Conservation (phyloP, 2,113 vertebrate genomes). For the Coturnix japonica region DNA sequence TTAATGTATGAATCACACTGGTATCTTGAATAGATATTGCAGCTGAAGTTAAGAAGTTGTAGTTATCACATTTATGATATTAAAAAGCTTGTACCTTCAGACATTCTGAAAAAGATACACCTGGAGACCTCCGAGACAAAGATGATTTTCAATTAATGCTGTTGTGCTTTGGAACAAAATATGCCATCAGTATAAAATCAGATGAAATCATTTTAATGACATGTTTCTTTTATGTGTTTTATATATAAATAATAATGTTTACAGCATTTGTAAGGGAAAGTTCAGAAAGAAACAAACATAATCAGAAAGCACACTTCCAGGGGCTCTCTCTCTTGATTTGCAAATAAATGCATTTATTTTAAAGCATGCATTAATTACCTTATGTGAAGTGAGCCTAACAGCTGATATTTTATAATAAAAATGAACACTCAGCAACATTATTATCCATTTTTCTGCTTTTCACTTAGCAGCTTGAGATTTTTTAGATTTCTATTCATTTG, state of each 20-base stretch:
- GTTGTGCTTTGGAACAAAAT: background rate
- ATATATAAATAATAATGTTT: background rate
- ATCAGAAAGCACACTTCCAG: background rate
- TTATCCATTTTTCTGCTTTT: conserved; percentile 31
- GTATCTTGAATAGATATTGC: background rate
- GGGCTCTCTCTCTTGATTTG: background rate
- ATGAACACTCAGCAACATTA: conserved; percentile 4
- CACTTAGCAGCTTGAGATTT: background rate
- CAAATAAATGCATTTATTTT: conserved; percentile 38
- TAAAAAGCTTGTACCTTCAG: background rate
- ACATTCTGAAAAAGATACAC: background rate
- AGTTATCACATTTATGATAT: background rate
- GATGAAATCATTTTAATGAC: background rate
- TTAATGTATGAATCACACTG: background rate
- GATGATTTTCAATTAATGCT: background rate
- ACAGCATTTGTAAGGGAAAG: background rate
- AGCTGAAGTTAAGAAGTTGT: background rate
- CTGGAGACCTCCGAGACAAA: background rate
- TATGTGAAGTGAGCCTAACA: background rate
- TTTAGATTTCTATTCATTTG: conserved; percentile 12
- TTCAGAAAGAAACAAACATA: conserved; percentile 1
- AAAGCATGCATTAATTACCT: conserved; percentile 10
- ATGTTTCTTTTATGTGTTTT: background rate
- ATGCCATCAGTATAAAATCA: background rate
- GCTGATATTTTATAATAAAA: conserved; percentile 31